phyloP scores from a whole-genome alignment of 1,140 invertebrate genomes.

The Zaprionus tsacasi region DNA sequence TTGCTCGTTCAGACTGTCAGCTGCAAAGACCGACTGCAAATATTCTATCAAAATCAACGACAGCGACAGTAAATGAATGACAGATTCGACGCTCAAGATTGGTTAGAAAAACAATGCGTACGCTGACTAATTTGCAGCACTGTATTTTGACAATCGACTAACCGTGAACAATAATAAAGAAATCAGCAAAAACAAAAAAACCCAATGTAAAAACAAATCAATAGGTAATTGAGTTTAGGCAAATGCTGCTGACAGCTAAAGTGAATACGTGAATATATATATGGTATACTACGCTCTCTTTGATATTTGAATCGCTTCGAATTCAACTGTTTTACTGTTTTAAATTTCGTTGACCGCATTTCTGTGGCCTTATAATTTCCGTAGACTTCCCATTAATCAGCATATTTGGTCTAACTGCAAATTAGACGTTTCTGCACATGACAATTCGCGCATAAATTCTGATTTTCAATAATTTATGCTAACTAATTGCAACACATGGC shows the following conservation, averaged over 20 bases:
- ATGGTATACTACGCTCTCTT: neutral
- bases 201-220: constrained; percentile 77
- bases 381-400: constrained; percentile 68
- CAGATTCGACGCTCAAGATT: constrained; percentile 22
- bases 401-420: constrained; percentile 42
- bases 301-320: neutral
- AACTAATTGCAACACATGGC: constrained; percentile 72
- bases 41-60: constrained; percentile 63
- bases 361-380: constrained; percentile 27
- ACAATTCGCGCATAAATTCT: constrained; percentile 75
- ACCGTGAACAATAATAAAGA: neutral
- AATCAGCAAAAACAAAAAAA: constrained; percentile 15
- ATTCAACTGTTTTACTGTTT: neutral
- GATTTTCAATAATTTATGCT: constrained; percentile 77
- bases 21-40: constrained; percentile 42
- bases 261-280: constrained; percentile 33
- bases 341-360: constrained; percentile 24
- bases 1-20: constrained; percentile 17
- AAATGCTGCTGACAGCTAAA: constrained; percentile 73
- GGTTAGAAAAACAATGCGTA: constrained; percentile 16
- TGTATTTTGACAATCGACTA: constrained; percentile 58
- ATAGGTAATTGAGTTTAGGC: constrained; percentile 75
- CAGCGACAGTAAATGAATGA: constrained; percentile 40
- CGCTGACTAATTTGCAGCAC: constrained; percentile 71
- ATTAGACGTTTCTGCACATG: constrained; percentile 54